Conservation (phyloP, 2,888 invertebrate species). For the Fragum sueziense region DNA sequence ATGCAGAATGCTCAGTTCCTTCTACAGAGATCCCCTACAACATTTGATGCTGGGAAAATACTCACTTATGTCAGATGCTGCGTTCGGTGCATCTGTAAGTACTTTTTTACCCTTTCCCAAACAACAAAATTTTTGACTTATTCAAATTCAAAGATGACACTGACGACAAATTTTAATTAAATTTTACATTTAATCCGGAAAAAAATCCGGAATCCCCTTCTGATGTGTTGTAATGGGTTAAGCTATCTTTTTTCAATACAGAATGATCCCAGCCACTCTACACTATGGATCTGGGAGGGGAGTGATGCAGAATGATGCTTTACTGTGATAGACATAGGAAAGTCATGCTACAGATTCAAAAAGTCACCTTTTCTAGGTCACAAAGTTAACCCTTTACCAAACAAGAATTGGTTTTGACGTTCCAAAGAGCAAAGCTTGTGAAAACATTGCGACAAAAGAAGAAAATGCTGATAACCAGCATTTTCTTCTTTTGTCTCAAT, state of each 20-base stretch:
- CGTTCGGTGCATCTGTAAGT: constrained; percentile 39
- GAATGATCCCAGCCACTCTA: constrained; percentile 40
- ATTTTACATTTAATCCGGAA: background rate
- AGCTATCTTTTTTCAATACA: constrained; percentile 29
- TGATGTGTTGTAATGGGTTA: too few relatives aligned
- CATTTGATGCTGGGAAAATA: constrained; percentile 27
- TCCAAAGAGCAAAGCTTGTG: too few relatives aligned
- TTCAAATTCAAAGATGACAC: too few relatives aligned
- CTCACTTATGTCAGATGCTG: constrained; percentile 31
- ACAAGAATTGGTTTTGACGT: too few relatives aligned
- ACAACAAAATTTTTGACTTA: too few relatives aligned
- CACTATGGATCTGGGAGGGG: constrained; percentile 73
- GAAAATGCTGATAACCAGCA: too few relatives aligned
- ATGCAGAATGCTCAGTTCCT: constrained; percentile 69
- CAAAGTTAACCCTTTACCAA: too few relatives aligned
- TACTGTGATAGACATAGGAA: constrained; percentile 68
- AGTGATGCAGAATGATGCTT: constrained; percentile 55
- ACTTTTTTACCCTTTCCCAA: background rate
- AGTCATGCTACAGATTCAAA: constrained; percentile 57
- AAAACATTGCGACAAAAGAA: too few relatives aligned
- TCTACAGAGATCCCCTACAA: constrained; percentile 58
- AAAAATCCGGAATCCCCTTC: too few relatives aligned
- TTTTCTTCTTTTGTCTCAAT: too few relatives aligned
- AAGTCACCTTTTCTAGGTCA: constrained; percentile 59
- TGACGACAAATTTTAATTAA: too few relatives aligned